Conservation (phyloP, 1,140 invertebrate genomes). For the Pseudomyrmex pallidus region DNA sequence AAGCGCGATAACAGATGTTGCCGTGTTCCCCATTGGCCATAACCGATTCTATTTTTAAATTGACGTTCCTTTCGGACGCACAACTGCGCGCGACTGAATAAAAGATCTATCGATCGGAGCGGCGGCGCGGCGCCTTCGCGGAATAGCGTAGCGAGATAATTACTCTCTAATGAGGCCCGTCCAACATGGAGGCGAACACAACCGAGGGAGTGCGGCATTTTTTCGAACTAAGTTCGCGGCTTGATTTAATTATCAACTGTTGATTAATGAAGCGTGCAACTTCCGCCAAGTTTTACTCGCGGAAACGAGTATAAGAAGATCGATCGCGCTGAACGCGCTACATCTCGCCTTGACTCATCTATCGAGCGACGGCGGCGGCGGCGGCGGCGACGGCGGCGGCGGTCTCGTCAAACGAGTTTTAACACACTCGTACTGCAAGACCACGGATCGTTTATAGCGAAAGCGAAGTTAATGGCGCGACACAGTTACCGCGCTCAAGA, state of each 20-base stretch:
- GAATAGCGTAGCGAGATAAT: slow-evolving; percentile 39
- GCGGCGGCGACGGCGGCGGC: neutral
- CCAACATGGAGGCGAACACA: slow-evolving; percentile 37
- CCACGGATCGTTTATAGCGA: slow-evolving; percentile 46
- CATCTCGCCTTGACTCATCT: slow-evolving; percentile 52
- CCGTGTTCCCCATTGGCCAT: slow-evolving; percentile 10
- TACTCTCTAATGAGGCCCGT: slow-evolving; percentile 48
- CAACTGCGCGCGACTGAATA: neutral
- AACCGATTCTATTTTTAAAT: slow-evolving; percentile 45
- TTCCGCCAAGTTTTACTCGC: slow-evolving; percentile 56
- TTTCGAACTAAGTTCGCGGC: slow-evolving; percentile 48
- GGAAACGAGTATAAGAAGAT: slow-evolving; percentile 61
- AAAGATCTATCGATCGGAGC: slow-evolving; percentile 25
- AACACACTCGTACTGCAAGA: slow-evolving; percentile 30
- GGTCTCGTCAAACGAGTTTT: slow-evolving; percentile 38
- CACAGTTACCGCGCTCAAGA: slow-evolving; percentile 50
- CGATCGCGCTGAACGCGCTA: slow-evolving; percentile 44
- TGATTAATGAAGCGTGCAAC: slow-evolving; percentile 59
- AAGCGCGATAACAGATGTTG: slow-evolving; percentile 32
- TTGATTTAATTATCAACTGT: slow-evolving; percentile 66
- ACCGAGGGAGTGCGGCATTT: slow-evolving; percentile 46
- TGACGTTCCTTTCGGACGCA: slow-evolving; percentile 27
- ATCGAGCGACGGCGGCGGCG: slow-evolving; percentile 28
- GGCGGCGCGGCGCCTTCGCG: neutral
- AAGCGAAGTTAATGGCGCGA: slow-evolving; percentile 48